Conservation (phyloP, 37 sponge, comb jelly and placozoan genomes). For the Ianthella basta region DNA sequence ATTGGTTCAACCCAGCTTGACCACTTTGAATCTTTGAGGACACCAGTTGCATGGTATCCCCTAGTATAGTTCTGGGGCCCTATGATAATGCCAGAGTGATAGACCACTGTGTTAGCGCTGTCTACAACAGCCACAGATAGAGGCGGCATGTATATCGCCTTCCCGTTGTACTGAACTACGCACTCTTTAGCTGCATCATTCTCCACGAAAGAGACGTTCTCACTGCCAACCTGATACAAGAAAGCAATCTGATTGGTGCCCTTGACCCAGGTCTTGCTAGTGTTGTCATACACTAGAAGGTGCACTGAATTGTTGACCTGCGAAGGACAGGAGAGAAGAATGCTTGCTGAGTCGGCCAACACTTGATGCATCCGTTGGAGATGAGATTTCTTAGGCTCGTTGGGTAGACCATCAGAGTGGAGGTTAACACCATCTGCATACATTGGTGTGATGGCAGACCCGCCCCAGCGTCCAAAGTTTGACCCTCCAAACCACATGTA, state of each 20-base stretch:
- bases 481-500: slow-evolving; percentile 76
- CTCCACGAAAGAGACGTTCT: slow-evolving; percentile 29
- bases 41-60: neutral
- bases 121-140: slow-evolving; percentile 24
- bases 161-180: neutral
- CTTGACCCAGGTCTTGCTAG: slow-evolving; percentile 10
- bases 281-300: neutral
- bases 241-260: slow-evolving; percentile 39
- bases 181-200: neutral
- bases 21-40: neutral
- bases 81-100: slow-evolving; percentile 23
- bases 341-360: neutral
- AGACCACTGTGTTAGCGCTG: neutral
- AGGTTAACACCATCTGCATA: slow-evolving; percentile 62
- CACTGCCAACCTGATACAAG: neutral
- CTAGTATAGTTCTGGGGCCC: slow-evolving; percentile 10
- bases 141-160: neutral
- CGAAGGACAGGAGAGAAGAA: slow-evolving; percentile 5
- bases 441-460: slow-evolving; percentile 27
- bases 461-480: slow-evolving; percentile 43
- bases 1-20: slow-evolving; percentile 5
- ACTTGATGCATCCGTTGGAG: slow-evolving; percentile 36
- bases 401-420: slow-evolving; percentile 46
- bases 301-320: slow-evolving; percentile 1
- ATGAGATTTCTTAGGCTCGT: slow-evolving; percentile 64